Evolutionary conservation across 2,888 invertebrate species (phyloP), one percentile per base, ranked within the genome.

Genomic region (Troides oblongomaculatus): DNA sequence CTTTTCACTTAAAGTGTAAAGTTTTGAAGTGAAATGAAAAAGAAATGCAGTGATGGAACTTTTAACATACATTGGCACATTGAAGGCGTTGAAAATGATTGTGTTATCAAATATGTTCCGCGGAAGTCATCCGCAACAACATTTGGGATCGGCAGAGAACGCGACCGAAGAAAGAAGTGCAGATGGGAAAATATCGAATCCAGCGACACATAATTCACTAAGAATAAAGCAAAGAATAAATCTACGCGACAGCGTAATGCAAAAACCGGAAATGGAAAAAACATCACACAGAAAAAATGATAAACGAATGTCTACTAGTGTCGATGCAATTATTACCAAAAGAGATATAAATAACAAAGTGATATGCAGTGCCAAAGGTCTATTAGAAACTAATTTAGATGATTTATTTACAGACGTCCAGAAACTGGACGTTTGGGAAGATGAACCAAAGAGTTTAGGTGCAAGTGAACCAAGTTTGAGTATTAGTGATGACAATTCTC

Each of bases 41-140:
- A 85, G 89, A 89, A 90, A 89, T 90, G 89, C 89, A 91, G 92
- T 91, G 90, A 92, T 92, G 92, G 92, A 92, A 90, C 90, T 85
- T 88, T 84, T 92, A 81, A 88, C 84, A 77, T 86, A 88, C 81
- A 83, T 84, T 73, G 81, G 86, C 83, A 87, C 90, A 74, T 82
- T 91, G 78, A 90, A 88, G 87, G 88, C 88, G 78, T 88, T 92
- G 85, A 92, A 92, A 90, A 92, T 92, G 92, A 86, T 92, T 80
- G 92, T 92, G 79, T 81, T 92, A 50, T 91, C 92, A 70, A 92
- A 92, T 77, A 89, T 92, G 84, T 89, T 92, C 73, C 92, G 92
- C 71, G 85, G 87, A 73, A 85, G 80, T 72, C 90, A 87, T 75
- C 84, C 87, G 65, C 88, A 88, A 75, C 89, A 87, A 72, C 85